Evolutionary conservation across 2,888 invertebrate species (phyloP), one percentile per base, ranked within the genome.

Genomic region (Polymixis flavicincta): DNA sequence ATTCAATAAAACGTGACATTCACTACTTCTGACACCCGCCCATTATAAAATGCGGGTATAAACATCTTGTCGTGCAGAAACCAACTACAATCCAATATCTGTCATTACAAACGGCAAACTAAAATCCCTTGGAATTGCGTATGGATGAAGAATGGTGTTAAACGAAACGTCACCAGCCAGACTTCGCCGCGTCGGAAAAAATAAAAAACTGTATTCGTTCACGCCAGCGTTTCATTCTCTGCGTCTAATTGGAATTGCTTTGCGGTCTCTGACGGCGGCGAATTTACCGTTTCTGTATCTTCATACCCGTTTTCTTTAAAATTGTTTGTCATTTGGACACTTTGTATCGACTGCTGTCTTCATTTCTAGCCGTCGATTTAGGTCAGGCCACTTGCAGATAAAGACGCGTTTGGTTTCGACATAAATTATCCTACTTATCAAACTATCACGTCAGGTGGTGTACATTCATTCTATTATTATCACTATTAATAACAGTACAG

Each of bases 241-340:
- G 61, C 73, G 57, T 71, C 81, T 87, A 87, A 87, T 87, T 87
- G 86, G 76, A 87, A 87, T 86, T 80, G 86, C 81, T 86, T 76
- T 80, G 78, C 81, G 75, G 77, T 69, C 25, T 67, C 63, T 54
- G 72, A 69, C 74, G 52, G 71, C 70, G 54, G 52, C 59, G 32
- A 71, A 76, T 71, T 79, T 81, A 76, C 72, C 76, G 82, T 81
- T 64, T 71, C 48, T 67, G 50, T 84, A 65, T 64, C 85, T 84
- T 68, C 82, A 76, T 68, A 73, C 37, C 42, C 32, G 42, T 78
- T 73, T 78, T 59, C 81, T 75, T 71, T 69, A 28, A 69, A 50
- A 37, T 2, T 28, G 63, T n/a, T 67, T 59, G 75, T 55, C 57
- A 63, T 66, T 67, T 61, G 19, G 54, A 66, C 69, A 50, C 70